Percentiles rank a stretch among this genome's conserved stretches.
phyloP scores from a whole-genome alignment of 2,888 invertebrate species.

The Phasia obesa region DNA sequence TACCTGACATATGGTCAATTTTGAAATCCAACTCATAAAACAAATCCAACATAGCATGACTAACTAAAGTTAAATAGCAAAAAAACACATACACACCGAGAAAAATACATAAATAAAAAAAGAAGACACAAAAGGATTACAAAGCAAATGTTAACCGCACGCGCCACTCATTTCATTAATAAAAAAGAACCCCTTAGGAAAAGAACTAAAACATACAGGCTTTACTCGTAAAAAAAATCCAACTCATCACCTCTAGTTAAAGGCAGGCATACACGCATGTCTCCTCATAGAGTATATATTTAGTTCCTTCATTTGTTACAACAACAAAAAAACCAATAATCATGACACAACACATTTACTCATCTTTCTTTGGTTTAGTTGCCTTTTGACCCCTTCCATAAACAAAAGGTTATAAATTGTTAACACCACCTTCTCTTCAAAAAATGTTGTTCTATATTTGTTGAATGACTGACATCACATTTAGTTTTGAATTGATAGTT shows the following conservation, averaged over 20 bases:
- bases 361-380: slow-evolving; percentile 28
- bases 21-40: slow-evolving; percentile 17
- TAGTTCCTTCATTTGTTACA: slow-evolving; percentile 25
- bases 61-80: slow-evolving; percentile 59
- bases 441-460: not conserved
- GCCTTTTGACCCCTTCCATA: slow-evolving; percentile 46
- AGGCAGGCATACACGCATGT: slow-evolving; percentile 17
- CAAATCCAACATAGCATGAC: slow-evolving; percentile 57
- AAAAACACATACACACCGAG: slow-evolving; percentile 24
- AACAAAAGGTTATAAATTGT: slow-evolving; percentile 1
- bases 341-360: slow-evolving; percentile 39
- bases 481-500: slow-evolving; percentile 40
- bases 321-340: slow-evolving; percentile 7
- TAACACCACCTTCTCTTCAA: slow-evolving; percentile 24
- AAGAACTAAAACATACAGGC: slow-evolving; percentile 35
- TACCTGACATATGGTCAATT: slow-evolving; percentile 36
- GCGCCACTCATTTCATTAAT: slow-evolving; percentile 63
- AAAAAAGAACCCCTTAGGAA: slow-evolving; percentile 15
- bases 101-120: slow-evolving; percentile 13
- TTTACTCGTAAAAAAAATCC: slow-evolving; percentile 9
- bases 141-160: slow-evolving; percentile 68
- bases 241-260: slow-evolving; percentile 47
- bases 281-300: slow-evolving; percentile 25
- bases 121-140: slow-evolving; percentile 47
- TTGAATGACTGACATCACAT: slow-evolving; percentile 60